Percentiles rank a stretch among this genome's conserved stretches.
Evolutionary conservation across 2,797 vertebrate genomes (phyloP).

Genomic region (Ctenopoma multispine): DNA sequence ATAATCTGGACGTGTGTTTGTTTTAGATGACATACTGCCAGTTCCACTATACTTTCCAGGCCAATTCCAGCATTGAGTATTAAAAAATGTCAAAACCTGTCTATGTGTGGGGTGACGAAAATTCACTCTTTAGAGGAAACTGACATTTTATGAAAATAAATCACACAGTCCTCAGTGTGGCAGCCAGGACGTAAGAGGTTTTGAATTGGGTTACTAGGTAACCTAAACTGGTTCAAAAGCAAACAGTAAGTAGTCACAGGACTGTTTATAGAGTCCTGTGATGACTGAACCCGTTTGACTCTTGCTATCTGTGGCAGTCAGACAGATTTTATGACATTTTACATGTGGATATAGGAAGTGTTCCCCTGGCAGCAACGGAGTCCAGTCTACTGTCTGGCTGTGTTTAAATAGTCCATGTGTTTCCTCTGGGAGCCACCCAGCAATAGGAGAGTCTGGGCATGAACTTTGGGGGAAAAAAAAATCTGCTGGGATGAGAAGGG

Average conservation of each 20-base stretch:
- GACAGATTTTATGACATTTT: conserved; percentile 84
- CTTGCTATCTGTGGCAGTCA: conserved; percentile 73
- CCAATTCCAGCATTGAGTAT: conserved; percentile 41
- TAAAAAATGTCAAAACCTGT: conserved; percentile 12
- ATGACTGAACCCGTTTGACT: conserved; percentile 72
- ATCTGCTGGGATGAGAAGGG: conserved; percentile 78
- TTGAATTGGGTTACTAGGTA: conserved; percentile 73
- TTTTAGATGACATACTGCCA: conserved; percentile 34
- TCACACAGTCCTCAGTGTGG: conserved; percentile 15
- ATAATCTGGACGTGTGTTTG: conserved; percentile 36
- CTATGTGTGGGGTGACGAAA: conserved; percentile 23
- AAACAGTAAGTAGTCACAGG: conserved; percentile 71
- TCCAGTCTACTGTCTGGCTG: conserved; percentile 83
- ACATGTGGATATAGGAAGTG: conserved; percentile 86
- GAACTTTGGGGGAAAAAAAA: conserved; percentile 71
- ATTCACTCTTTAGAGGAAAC: conserved; percentile 34
- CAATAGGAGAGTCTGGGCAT: conserved; percentile 83
- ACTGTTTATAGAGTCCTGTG: conserved; percentile 68
- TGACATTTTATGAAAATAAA: conserved; percentile 53
- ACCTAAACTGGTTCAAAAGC: conserved; percentile 69
- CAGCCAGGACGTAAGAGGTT: conserved; percentile 41
- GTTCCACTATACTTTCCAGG: conserved; percentile 1
- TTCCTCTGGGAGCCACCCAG: conserved; percentile 84
- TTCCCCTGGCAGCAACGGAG: conserved; percentile 79
- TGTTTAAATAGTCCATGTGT: conserved; percentile 84